Evolutionary conservation across 2,888 invertebrate species (phyloP).

Genomic region (Lepidochitona cinerea): DNA sequence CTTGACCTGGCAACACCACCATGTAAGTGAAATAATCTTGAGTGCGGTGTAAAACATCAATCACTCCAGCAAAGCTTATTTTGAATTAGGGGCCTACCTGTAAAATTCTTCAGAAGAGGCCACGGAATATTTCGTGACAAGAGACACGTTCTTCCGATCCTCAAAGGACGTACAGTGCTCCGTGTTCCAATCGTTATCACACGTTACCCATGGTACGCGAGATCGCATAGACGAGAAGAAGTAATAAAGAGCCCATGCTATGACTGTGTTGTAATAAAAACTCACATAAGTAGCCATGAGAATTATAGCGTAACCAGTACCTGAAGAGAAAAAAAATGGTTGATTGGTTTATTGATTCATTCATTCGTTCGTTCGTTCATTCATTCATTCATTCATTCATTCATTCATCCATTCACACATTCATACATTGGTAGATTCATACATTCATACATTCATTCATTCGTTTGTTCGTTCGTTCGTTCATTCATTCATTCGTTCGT

Average conservation of each 20-base stretch:
- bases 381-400: too few relatives aligned
- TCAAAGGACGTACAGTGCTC: slow-evolving; percentile 74
- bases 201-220: slow-evolving; percentile 70
- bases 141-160: slow-evolving; percentile 24
- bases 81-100: slow-evolving; percentile 42
- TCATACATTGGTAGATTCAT: too few relatives aligned
- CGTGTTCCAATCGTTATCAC: slow-evolving; percentile 70
- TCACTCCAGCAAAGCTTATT: too few relatives aligned
- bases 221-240: slow-evolving; percentile 66
- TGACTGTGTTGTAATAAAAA: slow-evolving; percentile 98
- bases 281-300: slow-evolving; percentile 79
- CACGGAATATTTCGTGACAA: slow-evolving; percentile 27
- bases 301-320: slow-evolving; percentile 97
- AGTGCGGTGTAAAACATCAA: too few relatives aligned
- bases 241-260: slow-evolving; percentile 85
- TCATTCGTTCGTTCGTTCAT: too few relatives aligned
- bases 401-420: too few relatives aligned
- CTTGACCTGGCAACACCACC: too few relatives aligned
- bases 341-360: too few relatives aligned
- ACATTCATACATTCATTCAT: too few relatives aligned
- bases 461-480: too few relatives aligned
- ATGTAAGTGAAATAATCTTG: too few relatives aligned
- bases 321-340: slow-evolving; percentile 74
- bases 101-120: slow-evolving; percentile 57
- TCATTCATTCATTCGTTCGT: too few relatives aligned